These are phyloP conservation scores for Hecatera dysodea DNA, from an alignment of 2,888 invertebrate species.

Conservation along the genomic window DNA sequence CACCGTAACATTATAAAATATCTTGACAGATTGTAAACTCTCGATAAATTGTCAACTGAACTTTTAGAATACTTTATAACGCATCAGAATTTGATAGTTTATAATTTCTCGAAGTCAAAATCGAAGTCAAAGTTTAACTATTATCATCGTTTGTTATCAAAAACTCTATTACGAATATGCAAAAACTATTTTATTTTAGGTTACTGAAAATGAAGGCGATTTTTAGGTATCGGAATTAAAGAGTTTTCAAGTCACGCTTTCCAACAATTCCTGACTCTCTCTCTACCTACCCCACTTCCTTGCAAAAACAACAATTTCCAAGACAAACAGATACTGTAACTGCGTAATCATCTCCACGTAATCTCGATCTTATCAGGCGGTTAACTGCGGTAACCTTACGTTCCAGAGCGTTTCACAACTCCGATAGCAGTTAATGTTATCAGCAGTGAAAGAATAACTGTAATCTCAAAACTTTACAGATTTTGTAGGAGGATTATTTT, in stretches of 20 bases:
- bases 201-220: neutral
- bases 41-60: too few species aligned
- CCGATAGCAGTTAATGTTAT: conserved; percentile 59
- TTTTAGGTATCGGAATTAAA: neutral
- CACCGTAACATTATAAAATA: too few species aligned
- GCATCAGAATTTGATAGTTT: too few species aligned
- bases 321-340: conserved; percentile 46
- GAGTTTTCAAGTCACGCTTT: neutral
- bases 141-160: too few species aligned
- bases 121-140: too few species aligned
- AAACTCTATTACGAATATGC: too few species aligned
- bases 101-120: too few species aligned
- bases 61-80: too few species aligned
- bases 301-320: conserved; percentile 37
- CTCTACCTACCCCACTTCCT: neutral
- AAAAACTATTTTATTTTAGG: too few species aligned
- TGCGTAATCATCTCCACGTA: conserved; percentile 71
- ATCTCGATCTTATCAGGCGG: conserved; percentile 75
- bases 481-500: conserved; percentile 16
- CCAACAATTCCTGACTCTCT: neutral
- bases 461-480: conserved; percentile 27
- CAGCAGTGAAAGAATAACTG: conserved; percentile 41
- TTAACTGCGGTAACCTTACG: conserved; percentile 72
- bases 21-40: too few species aligned
- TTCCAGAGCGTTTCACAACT: conserved; percentile 73